A percentile compares a stretch with the other conserved stretches of the same genome.
phyloP scores from a whole-genome alignment of 2,113 vertebrate genomes.

The Coreoperca whiteheadi region DNA sequence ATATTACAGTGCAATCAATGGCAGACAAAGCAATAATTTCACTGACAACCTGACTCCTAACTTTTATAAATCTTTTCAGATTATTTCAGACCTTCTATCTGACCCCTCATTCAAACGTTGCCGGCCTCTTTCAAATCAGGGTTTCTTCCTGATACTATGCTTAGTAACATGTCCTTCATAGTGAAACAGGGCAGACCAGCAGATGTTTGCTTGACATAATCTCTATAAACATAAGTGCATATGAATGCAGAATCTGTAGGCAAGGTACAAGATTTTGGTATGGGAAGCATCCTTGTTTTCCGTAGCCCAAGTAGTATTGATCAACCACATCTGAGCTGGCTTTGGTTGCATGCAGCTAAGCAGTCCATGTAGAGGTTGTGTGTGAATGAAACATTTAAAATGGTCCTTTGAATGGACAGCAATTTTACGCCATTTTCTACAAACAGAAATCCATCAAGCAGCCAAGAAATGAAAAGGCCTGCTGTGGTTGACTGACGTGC shows the following conservation, averaged over 20 bases:
- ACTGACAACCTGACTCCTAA: not conserved
- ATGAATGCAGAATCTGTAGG: too few relatives aligned
- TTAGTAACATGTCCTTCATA: not conserved
- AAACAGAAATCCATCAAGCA: not conserved
- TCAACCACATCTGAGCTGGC: too few relatives aligned
- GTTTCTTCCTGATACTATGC: not conserved
- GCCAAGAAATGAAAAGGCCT: not conserved
- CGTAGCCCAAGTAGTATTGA: too few relatives aligned
- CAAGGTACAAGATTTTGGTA: too few relatives aligned
- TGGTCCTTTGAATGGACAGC: not conserved
- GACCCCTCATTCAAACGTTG: not conserved
- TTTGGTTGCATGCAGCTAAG: too few relatives aligned
- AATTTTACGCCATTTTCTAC: not conserved
- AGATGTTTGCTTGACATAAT: not conserved
- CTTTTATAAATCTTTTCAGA: not conserved
- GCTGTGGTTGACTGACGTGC: constrained; percentile 7
- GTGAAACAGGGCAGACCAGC: too few relatives aligned
- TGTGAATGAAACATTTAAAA: constrained; percentile 1
- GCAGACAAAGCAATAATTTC: not conserved
- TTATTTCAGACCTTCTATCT: not conserved
- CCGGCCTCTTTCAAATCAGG: not conserved
- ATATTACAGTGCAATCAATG: not conserved
- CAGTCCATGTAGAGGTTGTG: not conserved
- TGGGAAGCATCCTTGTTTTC: too few relatives aligned
- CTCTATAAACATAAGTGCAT: too few relatives aligned